A percentile compares a stretch with the other conserved stretches of the same genome.
These are phyloP conservation scores for Oophaga pumilio DNA, from an alignment of 2,113 vertebrate species.

Conservation along the genomic window DNA sequence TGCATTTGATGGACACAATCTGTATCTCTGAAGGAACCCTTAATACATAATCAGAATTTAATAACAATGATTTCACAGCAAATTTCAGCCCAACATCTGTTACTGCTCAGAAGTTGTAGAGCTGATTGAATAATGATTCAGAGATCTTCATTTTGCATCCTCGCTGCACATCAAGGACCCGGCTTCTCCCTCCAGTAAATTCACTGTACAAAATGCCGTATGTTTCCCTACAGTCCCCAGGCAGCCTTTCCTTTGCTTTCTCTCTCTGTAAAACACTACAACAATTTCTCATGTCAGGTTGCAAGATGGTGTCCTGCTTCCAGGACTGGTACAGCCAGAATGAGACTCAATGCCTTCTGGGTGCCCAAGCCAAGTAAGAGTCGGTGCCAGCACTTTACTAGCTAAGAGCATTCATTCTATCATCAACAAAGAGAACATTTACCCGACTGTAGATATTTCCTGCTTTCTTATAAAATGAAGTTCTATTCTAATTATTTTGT, in stretches of 20 bases:
- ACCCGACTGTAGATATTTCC: constrained; percentile 12
- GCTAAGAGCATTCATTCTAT: constrained; percentile 41
- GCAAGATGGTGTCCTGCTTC: constrained; percentile 61
- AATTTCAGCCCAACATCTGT: constrained; percentile 43
- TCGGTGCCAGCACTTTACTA: constrained; percentile 29
- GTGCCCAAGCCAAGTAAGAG: constrained; percentile 53
- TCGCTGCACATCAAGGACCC: constrained; percentile 50
- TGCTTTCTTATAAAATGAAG: constrained; percentile 13
- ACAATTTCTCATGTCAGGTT: constrained; percentile 60
- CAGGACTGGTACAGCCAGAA: constrained; percentile 59
- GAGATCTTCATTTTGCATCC: constrained; percentile 50
- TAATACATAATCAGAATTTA: constrained; percentile 39
- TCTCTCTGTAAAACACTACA: constrained; percentile 43
- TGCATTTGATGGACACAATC: constrained; percentile 6
- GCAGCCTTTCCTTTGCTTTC: constrained; percentile 1
- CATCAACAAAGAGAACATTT: constrained; percentile 52
- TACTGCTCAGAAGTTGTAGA: constrained; percentile 47
- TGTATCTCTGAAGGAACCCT: constrained; percentile 29
- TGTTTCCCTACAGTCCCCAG: constrained; percentile 45
- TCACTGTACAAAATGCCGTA: constrained; percentile 56
- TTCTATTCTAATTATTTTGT: constrained; percentile 18
- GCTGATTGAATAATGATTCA: constrained; percentile 57
- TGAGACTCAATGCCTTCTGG: constrained; percentile 58
- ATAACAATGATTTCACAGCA: constrained; percentile 35
- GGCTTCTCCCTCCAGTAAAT: constrained; percentile 50